Conservation (phyloP, 2,888 invertebrate species). For the Thecocarcelia acutangulata region DNA sequence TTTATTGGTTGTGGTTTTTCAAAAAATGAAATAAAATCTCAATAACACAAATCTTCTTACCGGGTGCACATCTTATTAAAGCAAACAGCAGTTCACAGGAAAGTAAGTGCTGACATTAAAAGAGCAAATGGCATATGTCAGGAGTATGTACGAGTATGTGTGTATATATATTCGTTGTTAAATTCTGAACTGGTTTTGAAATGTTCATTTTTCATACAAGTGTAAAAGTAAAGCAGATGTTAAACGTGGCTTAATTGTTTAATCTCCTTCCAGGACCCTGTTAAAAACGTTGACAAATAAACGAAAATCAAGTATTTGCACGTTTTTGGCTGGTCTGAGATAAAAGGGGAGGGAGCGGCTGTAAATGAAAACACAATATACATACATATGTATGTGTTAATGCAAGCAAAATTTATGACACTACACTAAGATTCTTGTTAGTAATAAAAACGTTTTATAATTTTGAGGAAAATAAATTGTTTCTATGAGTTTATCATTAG, state of each 20-base stretch:
- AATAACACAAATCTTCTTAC: constrained; percentile 39
- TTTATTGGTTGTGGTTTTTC: neutral
- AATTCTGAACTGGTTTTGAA: constrained; percentile 40
- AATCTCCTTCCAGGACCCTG: constrained; percentile 40
- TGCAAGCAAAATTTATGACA: no score
- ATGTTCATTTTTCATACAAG: constrained; percentile 19
- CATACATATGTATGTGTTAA: no score
- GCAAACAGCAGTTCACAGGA: neutral
- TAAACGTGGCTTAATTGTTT: constrained; percentile 46
- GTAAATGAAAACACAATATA: no score
- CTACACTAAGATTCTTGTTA: no score
- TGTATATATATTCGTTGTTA: constrained; percentile 1
- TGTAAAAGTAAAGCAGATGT: constrained; percentile 63
- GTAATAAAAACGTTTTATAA: no score
- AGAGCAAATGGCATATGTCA: constrained; percentile 49
- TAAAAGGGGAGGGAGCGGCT: no score
- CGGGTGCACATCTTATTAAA: neutral
- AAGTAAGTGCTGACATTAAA: constrained; percentile 12
- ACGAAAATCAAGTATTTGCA: constrained; percentile 55
- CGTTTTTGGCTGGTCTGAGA: constrained; percentile 26
- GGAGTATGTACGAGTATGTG: no score
- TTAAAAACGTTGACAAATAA: constrained; percentile 47
- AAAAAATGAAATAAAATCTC: neutral
- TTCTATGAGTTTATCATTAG: no score
- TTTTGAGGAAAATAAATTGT: no score